Base-by-base conservation (phyloP, 2,113 vertebrate genomes). In the Uropsilus gracilis region DNA sequence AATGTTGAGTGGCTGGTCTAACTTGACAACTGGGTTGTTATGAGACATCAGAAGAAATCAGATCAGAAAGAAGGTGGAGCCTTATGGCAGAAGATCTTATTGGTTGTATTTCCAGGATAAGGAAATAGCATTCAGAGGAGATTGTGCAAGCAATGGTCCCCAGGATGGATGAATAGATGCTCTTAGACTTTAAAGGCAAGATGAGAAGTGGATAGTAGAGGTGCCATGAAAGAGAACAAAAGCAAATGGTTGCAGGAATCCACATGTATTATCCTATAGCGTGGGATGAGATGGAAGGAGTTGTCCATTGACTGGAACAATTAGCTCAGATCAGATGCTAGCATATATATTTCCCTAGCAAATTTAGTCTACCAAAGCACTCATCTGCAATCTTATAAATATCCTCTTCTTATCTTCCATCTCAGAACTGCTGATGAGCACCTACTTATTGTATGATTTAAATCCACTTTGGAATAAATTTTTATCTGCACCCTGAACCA, bases 101-200 rank as follows among this genome's bases (percentile, higher is more conserved):
- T 24, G 57, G 75, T 64, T 64, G 26, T 12, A 22, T 78, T 1
- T 26, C 11, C n/a, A 57, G 57, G 39, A 48, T 55, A 39, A 32
- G 18, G 14, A 20, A 63, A 64, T 13, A 46, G 39, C 32, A 46
- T 80, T 37, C 32, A 48, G 48, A 81, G 37, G 57, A 28, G 34
- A 57, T 46, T 26, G 32, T 1, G 14, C 18, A 8, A 24, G 13
- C 0, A 0, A 44, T 7, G 32, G 46, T 57, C 7, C 37, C 30
- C 16, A 18, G 12, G 10, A 28, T 13, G 71, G 30, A 50, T 69
- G 61, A 16, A 71, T 1, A 22, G 44, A 61, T 61, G 63, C 26
- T 39, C 50, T 84, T 11, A 7, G 61, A 18, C 4, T 86, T n/a
- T 32, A 16, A 0, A 24, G 34, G 48, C 12, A 11, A 18, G 46